Evolutionary conservation across 2,113 vertebrate species (phyloP).

Genomic region (Misgurnus anguillicaudatus): DNA sequence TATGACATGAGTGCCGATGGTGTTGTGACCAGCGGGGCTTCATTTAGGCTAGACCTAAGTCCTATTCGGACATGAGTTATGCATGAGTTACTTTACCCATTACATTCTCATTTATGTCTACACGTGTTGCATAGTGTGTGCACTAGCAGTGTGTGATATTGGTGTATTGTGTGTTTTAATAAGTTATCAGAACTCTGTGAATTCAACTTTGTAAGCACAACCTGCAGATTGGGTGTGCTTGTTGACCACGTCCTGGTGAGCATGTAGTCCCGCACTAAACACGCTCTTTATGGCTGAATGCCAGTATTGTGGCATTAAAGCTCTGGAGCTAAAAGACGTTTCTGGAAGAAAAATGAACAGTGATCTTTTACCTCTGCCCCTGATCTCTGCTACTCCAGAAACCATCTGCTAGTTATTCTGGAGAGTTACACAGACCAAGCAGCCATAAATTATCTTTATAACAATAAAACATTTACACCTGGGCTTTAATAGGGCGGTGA

Average conservation of each 20-base stretch:
- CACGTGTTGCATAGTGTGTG: neutral
- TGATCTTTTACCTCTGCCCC: conserved; percentile 2
- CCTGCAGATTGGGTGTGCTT: neutral
- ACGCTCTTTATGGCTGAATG: conserved; percentile 12
- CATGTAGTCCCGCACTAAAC: conserved; percentile 16
- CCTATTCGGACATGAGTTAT: neutral
- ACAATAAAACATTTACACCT: conserved; percentile 14
- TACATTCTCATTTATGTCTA: neutral
- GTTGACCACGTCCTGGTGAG: conserved; percentile 14
- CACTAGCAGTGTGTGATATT: conserved; percentile 5
- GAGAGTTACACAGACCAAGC: conserved; percentile 12
- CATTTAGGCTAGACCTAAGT: conserved; percentile 2
- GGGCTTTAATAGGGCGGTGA: conserved; percentile 8
- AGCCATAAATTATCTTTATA: conserved; percentile 9
- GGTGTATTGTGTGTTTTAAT: neutral
- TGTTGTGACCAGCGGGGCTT: no score
- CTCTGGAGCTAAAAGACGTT: neutral
- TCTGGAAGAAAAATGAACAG: neutral
- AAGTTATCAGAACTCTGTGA: conserved; percentile 7
- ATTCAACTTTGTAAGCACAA: conserved; percentile 7
- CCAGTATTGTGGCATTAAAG: neutral
- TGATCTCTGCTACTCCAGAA: conserved; percentile 2
- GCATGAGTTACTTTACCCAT: neutral
- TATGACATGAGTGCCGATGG: no score
- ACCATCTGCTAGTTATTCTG: conserved; percentile 13